phyloP scores from a whole-genome alignment of 2,888 invertebrate genomes.

The Aspidiotus rigidus region DNA sequence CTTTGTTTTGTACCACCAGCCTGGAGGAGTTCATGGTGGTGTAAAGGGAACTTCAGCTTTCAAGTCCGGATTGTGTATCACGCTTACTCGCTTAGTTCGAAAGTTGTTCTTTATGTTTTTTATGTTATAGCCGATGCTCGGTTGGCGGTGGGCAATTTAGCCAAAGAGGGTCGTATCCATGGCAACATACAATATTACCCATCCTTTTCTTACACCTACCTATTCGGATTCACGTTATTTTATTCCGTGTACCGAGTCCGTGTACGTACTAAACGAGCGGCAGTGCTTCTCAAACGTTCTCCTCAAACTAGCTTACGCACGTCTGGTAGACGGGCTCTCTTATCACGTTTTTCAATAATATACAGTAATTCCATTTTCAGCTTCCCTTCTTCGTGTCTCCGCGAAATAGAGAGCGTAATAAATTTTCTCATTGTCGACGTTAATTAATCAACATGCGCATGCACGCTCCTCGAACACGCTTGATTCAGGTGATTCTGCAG shows the following conservation, averaged over 20 bases:
- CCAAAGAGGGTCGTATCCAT: slow-evolving; percentile 32
- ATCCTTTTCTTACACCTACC: slow-evolving; percentile 30
- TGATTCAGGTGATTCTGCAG: too few species aligned
- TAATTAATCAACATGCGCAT: too few species aligned
- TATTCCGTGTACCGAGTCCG: not conserved
- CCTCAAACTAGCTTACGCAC: too few species aligned
- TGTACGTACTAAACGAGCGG: too few species aligned
- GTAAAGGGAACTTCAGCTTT: slow-evolving; percentile 25
- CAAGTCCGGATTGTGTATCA: slow-evolving; percentile 28
- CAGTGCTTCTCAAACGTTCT: too few species aligned
- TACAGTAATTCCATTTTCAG: too few species aligned
- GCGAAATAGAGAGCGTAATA: too few species aligned
- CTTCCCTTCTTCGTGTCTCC: too few species aligned
- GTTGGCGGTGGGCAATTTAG: slow-evolving; percentile 19
- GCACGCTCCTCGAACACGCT: too few species aligned
- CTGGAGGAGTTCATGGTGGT: not conserved
- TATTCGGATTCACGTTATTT: not conserved
- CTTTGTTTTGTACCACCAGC: slow-evolving; percentile 2
- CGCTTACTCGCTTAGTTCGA: slow-evolving; percentile 6
- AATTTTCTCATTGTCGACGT: too few species aligned
- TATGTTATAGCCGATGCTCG: not conserved
- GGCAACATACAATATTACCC: slow-evolving; percentile 27
- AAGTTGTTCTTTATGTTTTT: slow-evolving; percentile 4
- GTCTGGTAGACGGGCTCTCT: too few species aligned
- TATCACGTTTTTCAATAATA: too few species aligned